Base-by-base conservation (phyloP, 2,888 invertebrate genomes). In the Platynereis dumerilii region DNA sequence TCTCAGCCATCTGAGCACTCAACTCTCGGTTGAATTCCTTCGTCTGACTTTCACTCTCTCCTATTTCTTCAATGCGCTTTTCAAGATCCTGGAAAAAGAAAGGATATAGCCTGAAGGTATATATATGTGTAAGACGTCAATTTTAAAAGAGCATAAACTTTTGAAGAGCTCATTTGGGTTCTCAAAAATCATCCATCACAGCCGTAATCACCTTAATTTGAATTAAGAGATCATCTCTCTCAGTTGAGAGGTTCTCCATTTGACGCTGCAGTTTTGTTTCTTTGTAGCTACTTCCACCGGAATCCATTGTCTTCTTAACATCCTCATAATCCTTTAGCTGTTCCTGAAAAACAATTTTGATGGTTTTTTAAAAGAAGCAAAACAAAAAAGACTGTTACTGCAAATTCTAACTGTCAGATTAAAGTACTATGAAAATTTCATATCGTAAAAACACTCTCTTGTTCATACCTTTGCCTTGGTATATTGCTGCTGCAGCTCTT, bases 21-120 rank as follows among this genome's bases (percentile, higher is more conserved):
- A 82, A 72, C 63, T 81, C 77, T 17, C 71, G 60, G 66, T 82
- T 81, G 22, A 78, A 74, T 58, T 79, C 78, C 2, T 74, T 76
- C 45, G 80, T 58, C 34, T 72, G 71, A 27, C 78, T 78, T 62
- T 82, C 81, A 66, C 71, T 80, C 17, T 65, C 66, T 1, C 75
- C 77, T 3, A 78, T 69, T 58, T 79, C 79, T 39, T 76, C 74
- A 15, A 81, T 65, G 17, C 79, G 70, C 28, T 69, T 72, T 65
- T 77, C 73, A 57, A 80, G 64, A 29, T 69, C 68, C 69, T 69
- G 53, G n/a, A n/a, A n/a, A n/a, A n/a, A n/a, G n/a, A n/a, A n/a
- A n/a, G n/a, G n/a, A n/a, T n/a, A n/a, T n/a, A n/a, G n/a, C n/a
- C n/a, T n/a, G n/a, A n/a, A n/a, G n/a, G n/a, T n/a, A n/a, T n/a